phyloP scores from a whole-genome alignment of 2,797 vertebrate species.

The Malacoraja senta region DNA sequence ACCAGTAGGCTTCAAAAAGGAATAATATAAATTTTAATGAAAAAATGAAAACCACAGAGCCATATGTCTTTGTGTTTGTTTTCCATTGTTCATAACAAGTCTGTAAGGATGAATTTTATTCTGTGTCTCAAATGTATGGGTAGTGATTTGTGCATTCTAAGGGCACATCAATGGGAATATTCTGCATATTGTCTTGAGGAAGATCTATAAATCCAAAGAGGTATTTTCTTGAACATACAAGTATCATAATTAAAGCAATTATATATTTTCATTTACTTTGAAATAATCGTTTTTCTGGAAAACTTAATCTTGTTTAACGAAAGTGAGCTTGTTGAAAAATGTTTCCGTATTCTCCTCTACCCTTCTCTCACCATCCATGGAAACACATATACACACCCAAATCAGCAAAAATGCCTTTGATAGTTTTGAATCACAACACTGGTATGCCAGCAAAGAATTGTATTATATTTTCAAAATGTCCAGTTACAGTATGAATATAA shows the following conservation, averaged over 20 bases:
- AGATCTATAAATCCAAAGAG: background rate
- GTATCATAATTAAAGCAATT: background rate
- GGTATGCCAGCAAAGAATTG: background rate
- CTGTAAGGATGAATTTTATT: too few relatives aligned
- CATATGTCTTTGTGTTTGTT: too few relatives aligned
- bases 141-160: background rate
- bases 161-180: background rate
- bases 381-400: too few relatives aligned
- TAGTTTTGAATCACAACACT: slow-evolving; percentile 19
- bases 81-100: too few relatives aligned
- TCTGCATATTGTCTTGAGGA: background rate
- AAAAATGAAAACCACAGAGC: too few relatives aligned
- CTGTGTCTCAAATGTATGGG: too few relatives aligned
- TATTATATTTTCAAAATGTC: background rate
- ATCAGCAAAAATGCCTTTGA: background rate
- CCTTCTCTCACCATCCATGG: background rate
- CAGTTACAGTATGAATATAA: background rate
- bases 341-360: background rate
- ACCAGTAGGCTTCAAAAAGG: too few relatives aligned
- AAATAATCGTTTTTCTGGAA: background rate
- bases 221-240: too few relatives aligned
- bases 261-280: background rate
- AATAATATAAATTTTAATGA: too few relatives aligned
- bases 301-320: background rate
- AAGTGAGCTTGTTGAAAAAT: background rate